phyloP scores from a whole-genome alignment of 1,140 invertebrate species.

The Nautilus pompilius region DNA sequence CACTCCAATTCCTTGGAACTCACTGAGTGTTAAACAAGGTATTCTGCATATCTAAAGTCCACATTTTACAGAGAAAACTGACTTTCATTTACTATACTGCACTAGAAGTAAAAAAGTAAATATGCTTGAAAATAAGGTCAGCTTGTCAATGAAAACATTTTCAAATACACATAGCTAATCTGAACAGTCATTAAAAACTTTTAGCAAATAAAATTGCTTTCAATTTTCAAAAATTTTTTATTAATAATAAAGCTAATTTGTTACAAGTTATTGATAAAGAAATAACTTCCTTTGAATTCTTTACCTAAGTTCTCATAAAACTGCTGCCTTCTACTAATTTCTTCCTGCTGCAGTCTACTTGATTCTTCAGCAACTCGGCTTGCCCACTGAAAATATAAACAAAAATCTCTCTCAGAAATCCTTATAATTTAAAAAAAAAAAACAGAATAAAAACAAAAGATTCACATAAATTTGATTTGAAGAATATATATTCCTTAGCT shows the following conservation, averaged over 20 bases:
- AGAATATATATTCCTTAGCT: neutral
- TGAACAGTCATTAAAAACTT: too few species aligned
- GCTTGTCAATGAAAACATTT: neutral
- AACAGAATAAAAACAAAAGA: neutral
- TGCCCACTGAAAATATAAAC: conserved; percentile 48
- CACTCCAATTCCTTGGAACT: too few species aligned
- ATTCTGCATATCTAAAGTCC: too few species aligned
- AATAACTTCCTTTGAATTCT: too few species aligned
- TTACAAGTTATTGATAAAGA: too few species aligned
- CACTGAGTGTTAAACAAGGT: too few species aligned
- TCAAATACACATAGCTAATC: too few species aligned
- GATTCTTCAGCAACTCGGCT: conserved; percentile 70
- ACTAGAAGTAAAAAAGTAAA: neutral
- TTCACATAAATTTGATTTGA: neutral
- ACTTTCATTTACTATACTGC: neutral
- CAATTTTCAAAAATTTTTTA: too few species aligned
- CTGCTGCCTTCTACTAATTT: conserved; percentile 29
- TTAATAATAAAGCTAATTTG: too few species aligned
- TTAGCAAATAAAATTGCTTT: too few species aligned
- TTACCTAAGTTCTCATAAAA: conserved; percentile 35
- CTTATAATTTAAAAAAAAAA: neutral
- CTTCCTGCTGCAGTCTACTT: conserved; percentile 29
- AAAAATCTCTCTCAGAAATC: conserved; percentile 5
- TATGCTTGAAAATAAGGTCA: too few species aligned
- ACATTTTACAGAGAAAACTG: too few species aligned